Evolutionary conservation across 2,888 invertebrate genomes (phyloP), one percentile per base, ranked within the genome.

Genomic region (Polydrusus cervinus): DNA sequence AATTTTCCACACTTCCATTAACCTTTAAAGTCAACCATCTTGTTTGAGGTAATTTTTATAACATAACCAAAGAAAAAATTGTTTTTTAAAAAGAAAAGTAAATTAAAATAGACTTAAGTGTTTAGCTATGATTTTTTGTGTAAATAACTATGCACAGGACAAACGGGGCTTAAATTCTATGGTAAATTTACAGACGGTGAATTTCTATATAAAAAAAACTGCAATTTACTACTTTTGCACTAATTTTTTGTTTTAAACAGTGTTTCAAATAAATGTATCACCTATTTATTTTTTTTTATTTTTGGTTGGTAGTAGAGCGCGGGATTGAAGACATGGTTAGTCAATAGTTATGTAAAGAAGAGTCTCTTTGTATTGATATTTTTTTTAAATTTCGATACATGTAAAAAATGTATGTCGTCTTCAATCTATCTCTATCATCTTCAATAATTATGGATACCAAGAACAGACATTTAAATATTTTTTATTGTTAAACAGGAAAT

Each of bases 211-310:
- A 62, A 55, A 57, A 74, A 51, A 75, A 62, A 61, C 76, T 62
- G 72, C 69, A 74, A 70, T 72, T 71, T 77, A 53, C 49, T 53
- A 69, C 62, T 47, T 51, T 20, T 34, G 67, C 65, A 65, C 60
- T 61, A 57, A 77, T 76, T 75, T 51, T 73, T 78, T 73, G 65
- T 64, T 71, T 45, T 53, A 49, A 53, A 75, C 78, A 79, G 78
- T 80, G 80, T 80, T 81, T 80, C 80, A 79, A 70, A 78, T 79
- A 81, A 80, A 78, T 55, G 64, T 79, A 78, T 79, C 65, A 77
- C 40, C 16, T 47, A 55, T 77, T 66, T 60, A 72, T 72, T 71
- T 75, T n/a, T n/a, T 74, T 69, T 75, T 66, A 40, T 67, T 71
- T 71, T 66, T 66, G 57, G 57, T 60, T 16, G 14, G 38, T 16